These are phyloP conservation scores for Tachina grossa DNA, from an alignment of 2,888 invertebrate genomes.

Conservation along the genomic window DNA sequence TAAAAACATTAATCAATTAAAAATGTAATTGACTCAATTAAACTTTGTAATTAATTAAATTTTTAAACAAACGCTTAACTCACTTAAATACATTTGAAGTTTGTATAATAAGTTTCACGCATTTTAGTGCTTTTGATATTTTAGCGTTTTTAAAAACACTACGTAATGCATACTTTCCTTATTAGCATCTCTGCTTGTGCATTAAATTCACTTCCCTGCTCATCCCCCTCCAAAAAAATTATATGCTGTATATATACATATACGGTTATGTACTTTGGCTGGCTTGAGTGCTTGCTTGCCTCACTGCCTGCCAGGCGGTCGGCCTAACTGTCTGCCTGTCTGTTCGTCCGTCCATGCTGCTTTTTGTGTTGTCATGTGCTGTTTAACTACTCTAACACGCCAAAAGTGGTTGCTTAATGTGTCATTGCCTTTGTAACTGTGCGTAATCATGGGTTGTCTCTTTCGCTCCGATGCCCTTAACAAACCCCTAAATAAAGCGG, in stretches of 20 bases:
- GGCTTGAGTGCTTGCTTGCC: constrained; percentile 21
- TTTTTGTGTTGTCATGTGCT: constrained; percentile 35
- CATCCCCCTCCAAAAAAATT: constrained; percentile 5
- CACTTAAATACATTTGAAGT: no score
- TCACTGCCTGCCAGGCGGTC: constrained; percentile 16
- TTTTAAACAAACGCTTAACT: no score
- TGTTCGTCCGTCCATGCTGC: constrained; percentile 3
- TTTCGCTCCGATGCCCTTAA: constrained; percentile 58
- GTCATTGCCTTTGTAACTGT: constrained; percentile 64
- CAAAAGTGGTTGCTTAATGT: constrained; percentile 69
- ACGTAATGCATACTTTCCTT: neutral
- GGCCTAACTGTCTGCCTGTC: neutral
- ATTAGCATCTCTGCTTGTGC: constrained; percentile 56
- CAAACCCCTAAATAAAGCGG: constrained; percentile 70
- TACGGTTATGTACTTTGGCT: constrained; percentile 21
- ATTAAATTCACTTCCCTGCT: constrained; percentile 38
- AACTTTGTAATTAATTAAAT: no score
- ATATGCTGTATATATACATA: neutral
- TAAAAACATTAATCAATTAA: no score
- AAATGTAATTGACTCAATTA: no score
- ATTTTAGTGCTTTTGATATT: neutral
- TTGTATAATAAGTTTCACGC: no score
- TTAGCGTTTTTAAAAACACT: constrained; percentile 27
- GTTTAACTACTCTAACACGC: constrained; percentile 63
- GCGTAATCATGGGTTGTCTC: constrained; percentile 37